Evolutionary conservation across 2,113 vertebrate genomes (phyloP).

Genomic region (Lampris megalopsis): DNA sequence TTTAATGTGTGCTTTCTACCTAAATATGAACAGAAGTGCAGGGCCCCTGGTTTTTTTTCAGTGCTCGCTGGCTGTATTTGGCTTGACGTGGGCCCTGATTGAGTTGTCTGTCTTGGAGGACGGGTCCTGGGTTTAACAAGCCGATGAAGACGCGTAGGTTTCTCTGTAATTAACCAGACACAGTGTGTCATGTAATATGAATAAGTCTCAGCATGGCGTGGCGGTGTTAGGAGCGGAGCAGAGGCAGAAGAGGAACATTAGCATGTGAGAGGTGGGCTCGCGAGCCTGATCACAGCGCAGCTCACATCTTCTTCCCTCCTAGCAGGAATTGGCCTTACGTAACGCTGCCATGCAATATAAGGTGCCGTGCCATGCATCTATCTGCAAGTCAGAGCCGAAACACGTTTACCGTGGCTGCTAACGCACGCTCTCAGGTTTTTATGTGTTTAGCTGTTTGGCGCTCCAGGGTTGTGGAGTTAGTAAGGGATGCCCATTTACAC

Average conservation of each 20-base stretch:
- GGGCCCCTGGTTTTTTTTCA: neutral
- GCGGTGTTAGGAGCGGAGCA: slow-evolving; percentile 5
- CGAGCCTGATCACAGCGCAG: slow-evolving; percentile 15
- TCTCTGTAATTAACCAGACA: slow-evolving; percentile 39
- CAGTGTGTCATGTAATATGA: slow-evolving; percentile 22
- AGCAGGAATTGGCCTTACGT: neutral
- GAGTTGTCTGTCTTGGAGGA: slow-evolving; percentile 27
- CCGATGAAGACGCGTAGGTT: slow-evolving; percentile 25
- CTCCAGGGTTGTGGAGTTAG: too few relatives aligned
- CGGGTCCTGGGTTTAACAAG: slow-evolving; percentile 29
- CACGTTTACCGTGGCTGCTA: too few relatives aligned
- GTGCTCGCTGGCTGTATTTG: slow-evolving; percentile 5
- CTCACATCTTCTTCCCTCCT: neutral
- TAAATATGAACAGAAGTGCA: slow-evolving; percentile 17
- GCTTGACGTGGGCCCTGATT: slow-evolving; percentile 31
- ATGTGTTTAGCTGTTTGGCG: too few relatives aligned
- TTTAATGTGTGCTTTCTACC: slow-evolving; percentile 4
- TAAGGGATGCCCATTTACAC: too few relatives aligned
- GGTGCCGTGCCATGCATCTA: slow-evolving; percentile 1
- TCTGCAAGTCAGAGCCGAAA: too few relatives aligned
- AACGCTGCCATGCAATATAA: neutral
- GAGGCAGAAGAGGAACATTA: neutral
- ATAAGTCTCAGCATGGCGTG: slow-evolving; percentile 11
- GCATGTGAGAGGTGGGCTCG: slow-evolving; percentile 17
- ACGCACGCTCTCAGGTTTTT: too few relatives aligned